Evolutionary conservation across 2,113 vertebrate genomes (phyloP), one percentile per base, ranked within the genome.

Genomic region (Serranochromis macrocephalus): DNA sequence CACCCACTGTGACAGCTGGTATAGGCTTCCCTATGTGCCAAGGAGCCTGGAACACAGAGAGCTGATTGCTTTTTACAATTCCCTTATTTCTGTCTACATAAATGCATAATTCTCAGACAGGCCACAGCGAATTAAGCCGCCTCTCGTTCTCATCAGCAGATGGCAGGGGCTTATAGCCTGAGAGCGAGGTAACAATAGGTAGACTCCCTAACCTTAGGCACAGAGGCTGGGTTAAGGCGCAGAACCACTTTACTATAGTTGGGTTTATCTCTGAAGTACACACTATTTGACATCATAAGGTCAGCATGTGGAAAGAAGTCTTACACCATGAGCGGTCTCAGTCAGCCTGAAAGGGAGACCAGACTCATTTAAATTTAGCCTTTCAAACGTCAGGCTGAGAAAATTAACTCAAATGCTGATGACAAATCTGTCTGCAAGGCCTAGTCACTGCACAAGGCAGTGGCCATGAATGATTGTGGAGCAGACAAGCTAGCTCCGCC

Each of bases 331-430:
- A 63, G 58, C 6, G 6, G 58, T 63, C 31, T 63, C 58, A 63
- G 31, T 63, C 31, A 63, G 29, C 16, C 58, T 19, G 29, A 63
- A 63, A 63, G 58, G 29, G 16, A 63, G 31, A 63, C 58, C 58
- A 63, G 58, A 63, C 17, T 63, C 58, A 36, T 63, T 63, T 7
- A 2, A 0, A 63, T 63, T 4, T 5, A 63, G 31, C 31, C 0
- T 63, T 63, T 63, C 31, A 63, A 36, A 36, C 36, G 58, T 33
- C 58, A 36, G 58, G 58, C 31, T 36, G 31, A 36, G 31, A 63
- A 63, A 63, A 36, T 36, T n/a, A 63, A 63, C 58, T 63, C 6
- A 63, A 63, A 63, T 63, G 31, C 4, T 63, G 58, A 36, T 63
- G 31, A 63, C 58, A 63, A 63, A 63, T 63, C 58, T 36, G 61